Evolutionary conservation across 2,113 vertebrate genomes (phyloP).

Genomic region (Perca fluviatilis): DNA sequence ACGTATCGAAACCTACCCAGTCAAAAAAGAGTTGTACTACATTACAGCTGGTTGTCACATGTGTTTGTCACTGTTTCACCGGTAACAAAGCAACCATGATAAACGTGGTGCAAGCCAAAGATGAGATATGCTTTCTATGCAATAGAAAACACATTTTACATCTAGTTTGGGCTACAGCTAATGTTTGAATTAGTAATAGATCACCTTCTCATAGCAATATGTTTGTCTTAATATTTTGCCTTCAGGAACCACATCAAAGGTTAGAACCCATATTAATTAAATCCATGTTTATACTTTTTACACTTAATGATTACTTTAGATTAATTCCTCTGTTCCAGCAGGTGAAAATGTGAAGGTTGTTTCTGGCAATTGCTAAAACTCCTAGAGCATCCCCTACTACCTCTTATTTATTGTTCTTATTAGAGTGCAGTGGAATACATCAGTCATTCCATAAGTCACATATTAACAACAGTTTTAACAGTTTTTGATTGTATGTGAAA

Average conservation of each 20-base stretch:
- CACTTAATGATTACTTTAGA: conserved; percentile 25
- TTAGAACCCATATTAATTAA: conserved; percentile 42
- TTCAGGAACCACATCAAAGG: conserved; percentile 38
- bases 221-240: conserved; percentile 32
- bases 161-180: neutral
- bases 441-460: neutral
- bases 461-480: neutral
- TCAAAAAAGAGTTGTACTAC: conserved; percentile 35
- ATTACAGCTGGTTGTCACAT: conserved; percentile 21
- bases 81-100: conserved; percentile 20
- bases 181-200: conserved; percentile 19
- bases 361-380: neutral
- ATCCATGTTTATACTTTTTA: conserved; percentile 28
- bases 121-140: conserved; percentile 9
- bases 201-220: conserved; percentile 1
- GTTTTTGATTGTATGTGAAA: neutral
- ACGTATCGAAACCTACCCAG: conserved; percentile 45
- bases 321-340: neutral
- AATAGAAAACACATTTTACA: conserved; percentile 2
- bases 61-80: conserved; percentile 8
- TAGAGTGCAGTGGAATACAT: neutral
- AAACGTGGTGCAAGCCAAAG: neutral
- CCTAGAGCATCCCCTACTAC: neutral
- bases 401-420: neutral
- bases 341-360: neutral